Conservation (phyloP, 2,888 invertebrate species). For the Nomada fucata region DNA sequence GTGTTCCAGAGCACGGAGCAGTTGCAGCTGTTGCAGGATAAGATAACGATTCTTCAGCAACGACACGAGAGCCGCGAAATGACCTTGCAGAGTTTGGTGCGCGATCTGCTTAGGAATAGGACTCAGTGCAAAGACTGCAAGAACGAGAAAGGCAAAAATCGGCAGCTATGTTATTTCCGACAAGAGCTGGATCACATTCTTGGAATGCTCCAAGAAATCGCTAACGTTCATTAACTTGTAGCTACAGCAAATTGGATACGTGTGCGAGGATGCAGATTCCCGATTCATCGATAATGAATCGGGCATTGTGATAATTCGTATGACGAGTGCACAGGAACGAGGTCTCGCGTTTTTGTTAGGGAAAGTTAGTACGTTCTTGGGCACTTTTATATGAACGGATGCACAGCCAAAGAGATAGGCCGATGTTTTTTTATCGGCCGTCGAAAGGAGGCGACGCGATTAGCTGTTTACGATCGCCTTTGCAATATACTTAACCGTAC, state of each 20-base stretch:
- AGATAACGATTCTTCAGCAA: constrained; percentile 81
- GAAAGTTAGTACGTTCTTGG: constrained; percentile 9
- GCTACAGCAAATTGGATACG: not conserved
- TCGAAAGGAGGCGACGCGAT: constrained; percentile 31
- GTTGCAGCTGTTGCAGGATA: constrained; percentile 80
- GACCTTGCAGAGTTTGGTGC: constrained; percentile 80
- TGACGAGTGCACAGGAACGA: constrained; percentile 8
- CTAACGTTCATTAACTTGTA: constrained; percentile 74
- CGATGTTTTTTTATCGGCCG: constrained; percentile 31
- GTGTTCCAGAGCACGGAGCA: constrained; percentile 79
- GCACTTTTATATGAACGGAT: constrained; percentile 1
- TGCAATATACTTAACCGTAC: constrained; percentile 50
- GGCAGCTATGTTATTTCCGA: constrained; percentile 80
- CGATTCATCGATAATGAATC: constrained; percentile 37
- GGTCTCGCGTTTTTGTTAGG: constrained; percentile 18
- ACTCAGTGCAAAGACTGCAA: constrained; percentile 81
- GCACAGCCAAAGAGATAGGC: constrained; percentile 24
- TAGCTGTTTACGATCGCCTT: constrained; percentile 29
- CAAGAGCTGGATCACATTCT: constrained; percentile 82
- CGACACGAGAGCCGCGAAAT: constrained; percentile 82
- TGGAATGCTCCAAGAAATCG: constrained; percentile 81
- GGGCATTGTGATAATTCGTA: constrained; percentile 65
- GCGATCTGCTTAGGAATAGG: constrained; percentile 79
- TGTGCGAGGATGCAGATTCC: constrained; percentile 13
- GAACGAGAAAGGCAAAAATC: constrained; percentile 76